A percentile compares a stretch with the other conserved stretches of the same genome.
Evolutionary conservation across 2,888 invertebrate genomes (phyloP).

Genomic region (Liodrosophila aerea): DNA sequence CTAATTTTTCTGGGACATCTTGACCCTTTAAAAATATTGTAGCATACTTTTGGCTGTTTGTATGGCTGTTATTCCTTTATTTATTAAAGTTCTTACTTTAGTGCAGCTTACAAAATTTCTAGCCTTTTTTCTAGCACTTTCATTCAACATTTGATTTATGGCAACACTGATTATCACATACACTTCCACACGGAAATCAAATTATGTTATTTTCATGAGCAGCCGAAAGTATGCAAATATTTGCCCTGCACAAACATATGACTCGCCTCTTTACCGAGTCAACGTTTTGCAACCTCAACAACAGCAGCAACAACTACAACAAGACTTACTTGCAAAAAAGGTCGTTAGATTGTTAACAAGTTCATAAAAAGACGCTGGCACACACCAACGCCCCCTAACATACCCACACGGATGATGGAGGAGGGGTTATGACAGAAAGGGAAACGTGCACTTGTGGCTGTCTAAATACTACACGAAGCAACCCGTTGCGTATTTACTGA

Average conservation of each 20-base stretch:
- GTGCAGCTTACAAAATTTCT: too few species aligned
- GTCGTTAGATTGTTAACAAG: conserved; percentile 77
- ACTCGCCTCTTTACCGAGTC: conserved; percentile 40
- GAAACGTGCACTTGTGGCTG: conserved; percentile 25
- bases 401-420: conserved; percentile 5
- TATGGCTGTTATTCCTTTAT: too few species aligned
- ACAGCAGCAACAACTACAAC: conserved; percentile 21
- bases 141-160: not conserved
- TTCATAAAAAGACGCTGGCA: conserved; percentile 69
- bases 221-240: conserved; percentile 70
- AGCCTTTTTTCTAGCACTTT: too few species aligned
- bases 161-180: conserved; percentile 45
- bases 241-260: conserved; percentile 66
- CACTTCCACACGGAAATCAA: conserved; percentile 50
- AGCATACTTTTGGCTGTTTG: too few species aligned
- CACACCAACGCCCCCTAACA: conserved; percentile 19
- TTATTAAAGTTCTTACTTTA: too few species aligned
- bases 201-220: conserved; percentile 72
- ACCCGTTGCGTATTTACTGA: conserved; percentile 65
- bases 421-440: not conserved
- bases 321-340: conserved; percentile 40
- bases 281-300: conserved; percentile 35
- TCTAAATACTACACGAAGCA: conserved; percentile 65
- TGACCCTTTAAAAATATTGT: too few species aligned
- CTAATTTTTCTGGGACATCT: too few species aligned